Base-by-base conservation (phyloP, 2,797 vertebrate genomes). In the Phrynocephalus vlangalii region DNA sequence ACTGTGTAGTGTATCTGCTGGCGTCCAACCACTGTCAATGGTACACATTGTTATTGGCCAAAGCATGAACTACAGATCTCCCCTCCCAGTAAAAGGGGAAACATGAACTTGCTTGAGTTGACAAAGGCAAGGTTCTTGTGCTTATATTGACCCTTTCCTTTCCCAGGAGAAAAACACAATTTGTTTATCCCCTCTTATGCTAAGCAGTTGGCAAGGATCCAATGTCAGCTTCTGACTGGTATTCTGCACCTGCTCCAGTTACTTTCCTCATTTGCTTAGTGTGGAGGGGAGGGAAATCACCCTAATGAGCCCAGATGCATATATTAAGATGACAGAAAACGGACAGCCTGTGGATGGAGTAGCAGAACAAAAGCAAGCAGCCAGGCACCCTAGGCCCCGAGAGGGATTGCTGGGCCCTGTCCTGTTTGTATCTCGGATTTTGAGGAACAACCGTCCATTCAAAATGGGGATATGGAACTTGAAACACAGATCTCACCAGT, bases 171-270 rank as follows among this genome's bases (percentile, higher is more conserved):
- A 44, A 44, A 63, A 38, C 52, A 11, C 83, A 78, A 76, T 52
- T 60, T 79, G 48, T 9, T 83, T 87, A 48, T 44, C 86, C 70
- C 13, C 1, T 44, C 63, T 79, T 63, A 60, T 79, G 67, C 24
- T 79, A 85, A 87, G 60, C 77, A 63, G 73, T 28, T 80, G 87
- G 84, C 72, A 87, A 66, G 48, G 22, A 71, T 87, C 82, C 82
- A 87, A 30, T 60, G 28, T 20, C 63, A 75, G 33, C 0, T n/a
- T 76, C 89, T 82, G 50, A 67, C 18, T 86, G 79, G n/a, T 89
- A 73, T 22, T 18, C 30, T 89, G 83, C 78, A 85, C 56, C 33
- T 90, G 82, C 86, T 85, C 78, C n/a, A 63, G 87, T 80, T 76
- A 10, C 28, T 76, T 60, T 26, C 77, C 48, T 84, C 63, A 13